These are phyloP conservation scores for Drosophila santomea DNA, from an alignment of 1,140 invertebrate genomes.

Conservation along the genomic window DNA sequence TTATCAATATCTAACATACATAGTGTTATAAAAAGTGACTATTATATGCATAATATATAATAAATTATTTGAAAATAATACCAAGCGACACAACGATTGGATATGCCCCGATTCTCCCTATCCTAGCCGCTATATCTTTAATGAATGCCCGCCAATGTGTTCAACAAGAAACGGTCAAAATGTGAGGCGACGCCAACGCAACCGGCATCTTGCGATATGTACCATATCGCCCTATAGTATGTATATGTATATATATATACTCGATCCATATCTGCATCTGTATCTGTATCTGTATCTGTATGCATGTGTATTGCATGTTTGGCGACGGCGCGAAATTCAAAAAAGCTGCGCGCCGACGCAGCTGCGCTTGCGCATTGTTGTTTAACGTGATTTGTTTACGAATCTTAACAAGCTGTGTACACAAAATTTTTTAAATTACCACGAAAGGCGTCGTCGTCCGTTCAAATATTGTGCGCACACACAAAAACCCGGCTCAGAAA, in stretches of 20 bases:
- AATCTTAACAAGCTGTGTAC: slow-evolving; percentile 76
- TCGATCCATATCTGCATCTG: not conserved
- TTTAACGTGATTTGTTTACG: slow-evolving; percentile 80
- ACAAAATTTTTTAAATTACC: slow-evolving; percentile 76
- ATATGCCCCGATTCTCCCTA: slow-evolving; percentile 1
- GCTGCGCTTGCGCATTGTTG: slow-evolving; percentile 47
- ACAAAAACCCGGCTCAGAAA: slow-evolving; percentile 37
- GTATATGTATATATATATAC: not conserved
- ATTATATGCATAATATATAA: too few species aligned
- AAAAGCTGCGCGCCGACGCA: slow-evolving; percentile 25
- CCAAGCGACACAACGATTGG: not conserved
- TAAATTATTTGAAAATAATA: too few species aligned
- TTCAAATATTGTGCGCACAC: slow-evolving; percentile 56
- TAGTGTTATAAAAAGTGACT: too few species aligned
- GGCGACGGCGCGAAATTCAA: slow-evolving; percentile 40
- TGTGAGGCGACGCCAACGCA: slow-evolving; percentile 57
- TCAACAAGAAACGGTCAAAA: slow-evolving; percentile 53
- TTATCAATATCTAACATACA: too few species aligned
- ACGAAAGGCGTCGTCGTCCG: slow-evolving; percentile 65
- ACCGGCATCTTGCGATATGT: slow-evolving; percentile 27
- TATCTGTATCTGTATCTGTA: not conserved
- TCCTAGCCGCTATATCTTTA: slow-evolving; percentile 42
- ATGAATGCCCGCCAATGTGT: slow-evolving; percentile 38
- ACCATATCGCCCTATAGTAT: slow-evolving; percentile 15
- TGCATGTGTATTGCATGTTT: slow-evolving; percentile 7